Conservation (phyloP, 1,140 invertebrate genomes). For the Tetramorium alpestre region DNA sequence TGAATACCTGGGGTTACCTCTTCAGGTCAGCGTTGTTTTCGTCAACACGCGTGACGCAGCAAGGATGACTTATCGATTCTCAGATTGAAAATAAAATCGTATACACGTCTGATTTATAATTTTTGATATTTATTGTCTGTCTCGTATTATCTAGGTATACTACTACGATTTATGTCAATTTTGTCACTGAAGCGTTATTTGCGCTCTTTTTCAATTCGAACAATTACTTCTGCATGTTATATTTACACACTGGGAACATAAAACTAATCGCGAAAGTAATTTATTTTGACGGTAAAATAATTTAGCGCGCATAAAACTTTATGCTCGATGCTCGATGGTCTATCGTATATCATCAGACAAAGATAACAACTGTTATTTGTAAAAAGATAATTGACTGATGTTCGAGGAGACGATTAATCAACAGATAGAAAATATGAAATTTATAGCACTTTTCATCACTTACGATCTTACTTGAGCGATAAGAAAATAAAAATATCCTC, state of each 20-base stretch:
- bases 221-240: not conserved
- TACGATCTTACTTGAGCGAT: not conserved
- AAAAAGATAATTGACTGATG: conserved; percentile 7
- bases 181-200: not conserved
- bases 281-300: conserved; percentile 17
- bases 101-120: not conserved
- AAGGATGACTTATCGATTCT: conserved; percentile 35
- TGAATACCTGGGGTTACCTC: conserved; percentile 58
- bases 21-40: conserved; percentile 42
- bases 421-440: conserved; percentile 2
- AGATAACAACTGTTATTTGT: conserved; percentile 24
- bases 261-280: conserved; percentile 18
- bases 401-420: not conserved
- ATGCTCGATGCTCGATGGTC: conserved; percentile 14
- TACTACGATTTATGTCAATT: not conserved
- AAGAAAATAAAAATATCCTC: conserved; percentile 13
- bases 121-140: not conserved
- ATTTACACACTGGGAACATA: conserved; percentile 3
- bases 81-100: not conserved
- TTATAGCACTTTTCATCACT: conserved; percentile 5
- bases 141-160: not conserved
- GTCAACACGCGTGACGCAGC: conserved; percentile 33
- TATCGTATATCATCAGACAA: not conserved
- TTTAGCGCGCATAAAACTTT: not conserved
- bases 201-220: conserved; percentile 7